Evolutionary conservation across 2,797 vertebrate genomes (phyloP).

Genomic region (Staurois parvus): DNA sequence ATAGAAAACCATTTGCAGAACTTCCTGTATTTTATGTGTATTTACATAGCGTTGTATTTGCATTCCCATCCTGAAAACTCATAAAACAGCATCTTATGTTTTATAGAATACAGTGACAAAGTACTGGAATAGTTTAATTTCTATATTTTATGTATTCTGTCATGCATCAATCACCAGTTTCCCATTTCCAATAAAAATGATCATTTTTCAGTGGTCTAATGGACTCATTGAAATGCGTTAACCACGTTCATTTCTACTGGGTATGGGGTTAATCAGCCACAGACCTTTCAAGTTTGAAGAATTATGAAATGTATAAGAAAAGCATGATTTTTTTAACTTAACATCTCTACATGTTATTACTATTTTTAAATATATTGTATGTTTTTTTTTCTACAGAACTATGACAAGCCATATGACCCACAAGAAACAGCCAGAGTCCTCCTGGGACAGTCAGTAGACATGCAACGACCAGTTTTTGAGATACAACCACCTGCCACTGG

Average conservation of each 20-base stretch:
- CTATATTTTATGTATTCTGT: neutral
- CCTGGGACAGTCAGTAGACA: slow-evolving; percentile 75
- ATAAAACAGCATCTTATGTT: too few relatives aligned
- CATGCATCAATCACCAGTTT: neutral
- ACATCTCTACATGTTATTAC: neutral
- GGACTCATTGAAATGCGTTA: neutral
- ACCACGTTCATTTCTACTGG: neutral
- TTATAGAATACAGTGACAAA: too few relatives aligned
- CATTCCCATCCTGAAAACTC: neutral
- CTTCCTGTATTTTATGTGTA: neutral
- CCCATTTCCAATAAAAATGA: too few relatives aligned
- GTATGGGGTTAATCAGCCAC: neutral
- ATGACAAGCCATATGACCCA: slow-evolving; percentile 74
- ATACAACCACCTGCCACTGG: slow-evolving; percentile 68
- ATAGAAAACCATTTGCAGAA: neutral
- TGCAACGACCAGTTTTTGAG: slow-evolving; percentile 60
- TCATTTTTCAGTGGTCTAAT: neutral
- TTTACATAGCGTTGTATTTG: neutral
- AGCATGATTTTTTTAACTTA: neutral
- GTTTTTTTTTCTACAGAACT: slow-evolving; percentile 69
- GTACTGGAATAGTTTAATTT: neutral
- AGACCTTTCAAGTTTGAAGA: neutral
- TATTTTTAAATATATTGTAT: neutral
- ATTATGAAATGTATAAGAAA: neutral
- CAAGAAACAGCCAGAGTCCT: slow-evolving; percentile 73